Conservation (phyloP, 2,888 invertebrate species). For the Orthosia cruda region DNA sequence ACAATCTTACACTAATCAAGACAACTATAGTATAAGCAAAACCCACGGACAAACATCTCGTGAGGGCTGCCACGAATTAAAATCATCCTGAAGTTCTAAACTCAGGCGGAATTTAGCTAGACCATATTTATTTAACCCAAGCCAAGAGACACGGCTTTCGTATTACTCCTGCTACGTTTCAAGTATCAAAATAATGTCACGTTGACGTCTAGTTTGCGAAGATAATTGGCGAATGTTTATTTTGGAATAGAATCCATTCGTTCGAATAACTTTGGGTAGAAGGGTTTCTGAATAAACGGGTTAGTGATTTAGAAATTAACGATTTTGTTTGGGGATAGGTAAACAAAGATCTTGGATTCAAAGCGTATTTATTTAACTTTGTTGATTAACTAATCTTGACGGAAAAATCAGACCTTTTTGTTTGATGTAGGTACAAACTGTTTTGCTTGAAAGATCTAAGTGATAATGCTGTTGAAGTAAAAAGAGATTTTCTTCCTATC, state of each 20-base stretch:
- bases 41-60: slow-evolving; percentile 56
- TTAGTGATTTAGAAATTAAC: slow-evolving; percentile 51
- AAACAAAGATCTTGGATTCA: slow-evolving; percentile 30
- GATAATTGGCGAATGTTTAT: slow-evolving; percentile 69
- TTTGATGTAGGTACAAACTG: background rate
- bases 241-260: slow-evolving; percentile 58
- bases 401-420: background rate
- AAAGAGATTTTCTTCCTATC: background rate
- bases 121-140: slow-evolving; percentile 48
- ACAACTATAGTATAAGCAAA: slow-evolving; percentile 23
- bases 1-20: slow-evolving; percentile 54
- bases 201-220: slow-evolving; percentile 57
- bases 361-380: slow-evolving; percentile 27
- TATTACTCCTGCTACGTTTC: slow-evolving; percentile 50
- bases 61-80: slow-evolving; percentile 47
- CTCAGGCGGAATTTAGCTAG: slow-evolving; percentile 35
- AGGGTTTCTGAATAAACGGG: slow-evolving; percentile 50
- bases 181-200: slow-evolving; percentile 66
- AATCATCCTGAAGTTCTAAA: slow-evolving; percentile 49
- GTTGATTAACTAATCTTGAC: slow-evolving; percentile 4
- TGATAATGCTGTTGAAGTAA: background rate
- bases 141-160: slow-evolving; percentile 38
- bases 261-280: slow-evolving; percentile 43
- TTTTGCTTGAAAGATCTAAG: background rate
- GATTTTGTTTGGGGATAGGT: slow-evolving; percentile 36